These are phyloP conservation scores for Drosophila serrata DNA, from an alignment of 1,140 invertebrate species.

Conservation along the genomic window DNA sequence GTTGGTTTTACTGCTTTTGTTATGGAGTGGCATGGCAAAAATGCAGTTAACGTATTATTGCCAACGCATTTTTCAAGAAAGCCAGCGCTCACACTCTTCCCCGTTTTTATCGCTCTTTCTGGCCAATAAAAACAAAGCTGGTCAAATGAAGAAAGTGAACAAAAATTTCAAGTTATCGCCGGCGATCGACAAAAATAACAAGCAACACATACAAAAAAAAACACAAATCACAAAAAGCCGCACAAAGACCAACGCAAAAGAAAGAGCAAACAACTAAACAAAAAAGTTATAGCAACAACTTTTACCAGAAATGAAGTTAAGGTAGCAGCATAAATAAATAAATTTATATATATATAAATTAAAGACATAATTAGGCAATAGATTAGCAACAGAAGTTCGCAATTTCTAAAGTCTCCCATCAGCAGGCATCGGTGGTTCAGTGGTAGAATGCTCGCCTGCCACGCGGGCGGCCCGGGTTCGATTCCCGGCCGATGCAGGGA, in stretches of 20 bases:
- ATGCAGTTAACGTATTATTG: constrained; percentile 36
- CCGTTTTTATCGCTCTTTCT: constrained; percentile 13
- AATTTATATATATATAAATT: too few species aligned
- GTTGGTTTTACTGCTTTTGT: constrained; percentile 10
- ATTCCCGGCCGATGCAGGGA: constrained; percentile 93
- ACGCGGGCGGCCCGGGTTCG: constrained; percentile 94
- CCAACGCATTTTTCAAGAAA: constrained; percentile 38
- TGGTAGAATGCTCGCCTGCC: constrained; percentile 92
- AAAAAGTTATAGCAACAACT: constrained; percentile 26
- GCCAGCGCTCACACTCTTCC: constrained; percentile 2
- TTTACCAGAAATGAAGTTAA: constrained; percentile 24
- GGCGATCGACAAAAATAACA: constrained; percentile 31
- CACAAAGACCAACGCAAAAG: constrained; percentile 9
- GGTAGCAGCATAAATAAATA: background rate
- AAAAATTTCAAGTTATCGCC: constrained; percentile 47
- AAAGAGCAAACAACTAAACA: background rate
- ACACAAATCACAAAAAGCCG: constrained; percentile 13
- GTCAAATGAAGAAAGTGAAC: constrained; percentile 58
- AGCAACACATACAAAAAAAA: constrained; percentile 10
- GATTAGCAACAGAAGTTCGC: background rate
- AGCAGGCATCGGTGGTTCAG: constrained; percentile 88
- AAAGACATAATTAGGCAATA: background rate
- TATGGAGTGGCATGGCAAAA: constrained; percentile 18
- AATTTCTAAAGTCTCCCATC: background rate
- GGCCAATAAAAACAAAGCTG: constrained; percentile 18